Conservation (phyloP, 92 coral and sea anemone genomes). For the Isaurus tuberculatus region DNA sequence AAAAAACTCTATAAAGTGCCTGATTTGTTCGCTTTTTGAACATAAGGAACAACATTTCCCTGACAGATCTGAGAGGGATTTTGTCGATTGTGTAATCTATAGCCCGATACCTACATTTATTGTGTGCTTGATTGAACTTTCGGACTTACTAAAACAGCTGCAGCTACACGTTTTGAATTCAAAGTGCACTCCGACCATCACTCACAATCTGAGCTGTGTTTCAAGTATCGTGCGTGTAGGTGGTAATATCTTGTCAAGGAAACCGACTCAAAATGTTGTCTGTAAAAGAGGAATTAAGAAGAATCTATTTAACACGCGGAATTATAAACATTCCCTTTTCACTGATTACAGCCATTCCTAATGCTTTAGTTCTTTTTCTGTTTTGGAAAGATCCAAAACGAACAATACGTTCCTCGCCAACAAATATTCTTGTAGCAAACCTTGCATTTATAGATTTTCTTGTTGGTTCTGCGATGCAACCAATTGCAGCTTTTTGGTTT, state of each 20-base stretch:
- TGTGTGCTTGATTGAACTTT: too few relatives aligned
- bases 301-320: slow-evolving; percentile 33
- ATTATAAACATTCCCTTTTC: slow-evolving; percentile 25
- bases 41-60: background rate
- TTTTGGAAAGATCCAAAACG: slow-evolving; percentile 41
- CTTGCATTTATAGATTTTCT: slow-evolving; percentile 36
- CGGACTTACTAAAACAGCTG: too few relatives aligned
- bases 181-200: too few relatives aligned
- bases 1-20: background rate
- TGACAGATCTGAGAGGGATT: too few relatives aligned
- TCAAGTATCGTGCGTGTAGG: background rate
- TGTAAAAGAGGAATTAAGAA: background rate
- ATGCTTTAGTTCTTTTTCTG: slow-evolving; percentile 17
- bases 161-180: too few relatives aligned
- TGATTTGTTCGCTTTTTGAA: background rate
- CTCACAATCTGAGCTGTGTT: background rate
- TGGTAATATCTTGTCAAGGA: too few relatives aligned
- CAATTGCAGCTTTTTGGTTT: slow-evolving; percentile 44
- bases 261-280: slow-evolving; percentile 36
- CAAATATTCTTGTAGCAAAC: slow-evolving; percentile 17
- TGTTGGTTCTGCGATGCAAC: slow-evolving; percentile 18
- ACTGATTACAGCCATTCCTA: slow-evolving; percentile 18
- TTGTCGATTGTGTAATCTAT: background rate
- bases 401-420: slow-evolving; percentile 28
- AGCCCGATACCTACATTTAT: too few relatives aligned